These are phyloP conservation scores for Tyrophagus putrescentiae DNA, from an alignment of 1,140 invertebrate species.

Conservation along the genomic window DNA sequence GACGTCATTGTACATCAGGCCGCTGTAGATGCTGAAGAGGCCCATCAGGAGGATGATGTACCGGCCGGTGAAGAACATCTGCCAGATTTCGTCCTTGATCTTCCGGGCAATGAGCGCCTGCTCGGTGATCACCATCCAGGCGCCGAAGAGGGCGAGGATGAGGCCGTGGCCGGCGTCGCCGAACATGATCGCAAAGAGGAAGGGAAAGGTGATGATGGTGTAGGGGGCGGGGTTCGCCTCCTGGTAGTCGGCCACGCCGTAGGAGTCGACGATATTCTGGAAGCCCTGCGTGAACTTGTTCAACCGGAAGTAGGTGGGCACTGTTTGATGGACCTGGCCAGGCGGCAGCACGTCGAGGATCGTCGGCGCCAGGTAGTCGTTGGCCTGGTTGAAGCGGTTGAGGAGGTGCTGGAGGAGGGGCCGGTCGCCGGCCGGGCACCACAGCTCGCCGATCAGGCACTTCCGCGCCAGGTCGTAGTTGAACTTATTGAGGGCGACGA, in stretches of 20 bases:
- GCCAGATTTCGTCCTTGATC: conserved; percentile 33
- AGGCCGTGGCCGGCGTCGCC: conserved; percentile 49
- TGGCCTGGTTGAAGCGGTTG: conserved; percentile 14
- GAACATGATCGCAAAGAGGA: conserved; percentile 92
- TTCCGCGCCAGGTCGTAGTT: conserved; percentile 44
- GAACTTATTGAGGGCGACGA: conserved; percentile 43
- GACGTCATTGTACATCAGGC: conserved; percentile 36
- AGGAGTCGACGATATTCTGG: conserved; percentile 84
- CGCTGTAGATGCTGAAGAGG: conserved; percentile 38
- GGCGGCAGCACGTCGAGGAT: conserved; percentile 19
- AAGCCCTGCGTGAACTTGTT: conserved; percentile 69
- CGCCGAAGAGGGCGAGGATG: conserved; percentile 55
- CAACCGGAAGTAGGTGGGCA: conserved; percentile 19
- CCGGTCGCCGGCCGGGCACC: conserved; percentile 21
- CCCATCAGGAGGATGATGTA: conserved; percentile 40
- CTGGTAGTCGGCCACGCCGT: conserved; percentile 81
- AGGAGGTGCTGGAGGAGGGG: conserved; percentile 17
- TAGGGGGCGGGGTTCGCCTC: conserved; percentile 88
- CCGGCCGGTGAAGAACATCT: conserved; percentile 37
- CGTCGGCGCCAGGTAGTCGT: conserved; percentile 20
- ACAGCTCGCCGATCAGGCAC: conserved; percentile 41
- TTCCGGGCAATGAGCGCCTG: conserved; percentile 29
- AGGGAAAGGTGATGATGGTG: conserved; percentile 90
- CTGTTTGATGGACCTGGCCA: conserved; percentile 2
- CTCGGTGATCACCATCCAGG: conserved; percentile 45